These are phyloP conservation scores for Thera britannica DNA, from an alignment of 2,888 invertebrate genomes.

Conservation along the genomic window DNA sequence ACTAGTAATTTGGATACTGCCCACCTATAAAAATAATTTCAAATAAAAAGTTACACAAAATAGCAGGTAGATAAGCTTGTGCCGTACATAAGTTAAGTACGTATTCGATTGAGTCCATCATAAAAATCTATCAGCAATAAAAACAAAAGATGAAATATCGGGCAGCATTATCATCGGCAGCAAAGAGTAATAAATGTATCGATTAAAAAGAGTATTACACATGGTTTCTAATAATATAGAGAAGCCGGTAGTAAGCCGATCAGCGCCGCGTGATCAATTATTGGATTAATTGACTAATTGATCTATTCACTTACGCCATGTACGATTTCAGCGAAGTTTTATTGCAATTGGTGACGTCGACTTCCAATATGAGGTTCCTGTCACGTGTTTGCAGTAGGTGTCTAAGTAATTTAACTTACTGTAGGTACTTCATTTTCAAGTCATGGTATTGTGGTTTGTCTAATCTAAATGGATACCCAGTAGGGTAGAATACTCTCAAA, in stretches of 20 bases:
- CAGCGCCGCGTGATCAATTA: conserved; percentile 49
- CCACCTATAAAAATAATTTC: too few relatives aligned
- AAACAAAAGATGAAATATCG: conserved; percentile 21
- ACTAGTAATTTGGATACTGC: too few relatives aligned
- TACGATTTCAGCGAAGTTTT: conserved; percentile 33
- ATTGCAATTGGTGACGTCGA: conserved; percentile 24
- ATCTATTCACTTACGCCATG: conserved; percentile 46
- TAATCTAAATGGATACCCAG: too few relatives aligned
- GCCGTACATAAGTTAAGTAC: too few relatives aligned
- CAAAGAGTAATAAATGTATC: conserved; percentile 41
- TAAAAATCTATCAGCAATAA: background rate
- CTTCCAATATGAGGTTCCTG: background rate
- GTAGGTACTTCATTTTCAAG: too few relatives aligned
- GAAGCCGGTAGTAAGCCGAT: conserved; percentile 40
- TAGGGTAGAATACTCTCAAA: too few relatives aligned
- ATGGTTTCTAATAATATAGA: conserved; percentile 54
- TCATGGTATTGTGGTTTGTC: too few relatives aligned
- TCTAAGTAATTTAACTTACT: too few relatives aligned
- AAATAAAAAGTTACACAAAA: too few relatives aligned
- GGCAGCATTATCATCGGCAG: conserved; percentile 29
- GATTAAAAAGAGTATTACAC: conserved; percentile 50
- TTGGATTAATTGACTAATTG: conserved; percentile 48
- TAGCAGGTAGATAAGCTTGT: too few relatives aligned
- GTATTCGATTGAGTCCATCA: background rate
- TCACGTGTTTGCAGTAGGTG: background rate